phyloP scores from a whole-genome alignment of 2,797 vertebrate species.

The Toxotes lorentzi region DNA sequence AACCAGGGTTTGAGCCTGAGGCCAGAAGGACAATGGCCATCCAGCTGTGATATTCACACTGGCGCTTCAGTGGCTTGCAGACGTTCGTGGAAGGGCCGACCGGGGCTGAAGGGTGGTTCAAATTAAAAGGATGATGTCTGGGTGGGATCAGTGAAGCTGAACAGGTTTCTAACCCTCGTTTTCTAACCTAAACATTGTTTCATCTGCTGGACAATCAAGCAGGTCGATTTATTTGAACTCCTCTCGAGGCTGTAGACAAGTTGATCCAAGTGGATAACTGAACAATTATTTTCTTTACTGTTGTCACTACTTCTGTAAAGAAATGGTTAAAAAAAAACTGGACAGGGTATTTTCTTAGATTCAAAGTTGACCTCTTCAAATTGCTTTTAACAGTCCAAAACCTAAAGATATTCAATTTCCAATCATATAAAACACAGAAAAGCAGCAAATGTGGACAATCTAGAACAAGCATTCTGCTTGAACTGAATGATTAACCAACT shows the following conservation, averaged over 20 bases:
- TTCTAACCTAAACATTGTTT: constrained; percentile 59
- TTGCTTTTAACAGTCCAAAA: neutral
- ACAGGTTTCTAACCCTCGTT: constrained; percentile 61
- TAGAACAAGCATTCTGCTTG: neutral
- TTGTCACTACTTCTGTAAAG: neutral
- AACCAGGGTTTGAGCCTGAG: constrained; percentile 76
- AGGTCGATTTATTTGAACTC: constrained; percentile 55
- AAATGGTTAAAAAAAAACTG: neutral
- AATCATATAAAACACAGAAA: neutral
- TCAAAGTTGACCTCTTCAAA: neutral
- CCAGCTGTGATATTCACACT: constrained; percentile 86
- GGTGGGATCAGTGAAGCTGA: constrained; percentile 71
- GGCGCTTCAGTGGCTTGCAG: constrained; percentile 70
- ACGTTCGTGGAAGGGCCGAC: constrained; percentile 61
- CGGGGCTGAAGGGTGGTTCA: constrained; percentile 67
- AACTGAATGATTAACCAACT: neutral
- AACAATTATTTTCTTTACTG: neutral
- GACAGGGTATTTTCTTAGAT: neutral
- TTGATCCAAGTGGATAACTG: neutral
- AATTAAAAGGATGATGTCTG: constrained; percentile 77
- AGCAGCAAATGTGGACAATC: neutral
- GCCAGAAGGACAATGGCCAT: constrained; percentile 79
- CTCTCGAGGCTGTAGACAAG: constrained; percentile 14
- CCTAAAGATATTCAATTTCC: neutral
- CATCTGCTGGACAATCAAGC: constrained; percentile 33